Percentiles rank a stretch among this genome's conserved stretches.
phyloP scores from a whole-genome alignment of 2,888 invertebrate genomes.

The Eupithecia pulchellata region DNA sequence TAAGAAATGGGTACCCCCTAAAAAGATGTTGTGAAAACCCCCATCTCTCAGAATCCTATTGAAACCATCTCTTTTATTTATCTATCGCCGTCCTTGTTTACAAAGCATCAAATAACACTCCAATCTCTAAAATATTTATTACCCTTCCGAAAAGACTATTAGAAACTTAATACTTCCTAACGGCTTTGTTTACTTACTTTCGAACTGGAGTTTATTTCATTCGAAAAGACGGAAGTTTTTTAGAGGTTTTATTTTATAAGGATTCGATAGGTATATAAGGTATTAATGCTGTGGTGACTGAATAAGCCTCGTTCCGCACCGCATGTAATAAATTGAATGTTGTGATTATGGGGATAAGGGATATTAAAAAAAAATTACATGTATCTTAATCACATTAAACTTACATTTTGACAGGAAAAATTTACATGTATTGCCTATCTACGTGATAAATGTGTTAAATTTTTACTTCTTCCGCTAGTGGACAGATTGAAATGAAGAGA shows the following conservation, averaged over 20 bases:
- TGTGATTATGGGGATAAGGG: neutral
- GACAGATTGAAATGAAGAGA: no score
- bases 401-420: no score
- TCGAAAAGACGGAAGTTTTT: constrained; percentile 7
- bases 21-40: neutral
- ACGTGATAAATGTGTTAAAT: no score
- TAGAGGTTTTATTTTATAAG: neutral
- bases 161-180: constrained; percentile 32
- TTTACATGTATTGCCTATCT: no score
- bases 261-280: neutral
- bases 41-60: neutral
- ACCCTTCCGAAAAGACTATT: constrained; percentile 27
- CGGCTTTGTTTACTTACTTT: constrained; percentile 26
- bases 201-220: constrained; percentile 24
- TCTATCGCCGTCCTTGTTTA: constrained; percentile 30
- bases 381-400: no score
- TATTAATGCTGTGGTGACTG: neutral
- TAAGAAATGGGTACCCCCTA: neutral
- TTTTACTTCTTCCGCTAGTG: no score
- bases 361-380: no score
- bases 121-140: constrained; percentile 43
- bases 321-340: no score
- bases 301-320: no score
- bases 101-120: constrained; percentile 43
- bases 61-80: constrained; percentile 1